Conservation (phyloP, 2,797 vertebrate species). For the Avahi laniger region DNA sequence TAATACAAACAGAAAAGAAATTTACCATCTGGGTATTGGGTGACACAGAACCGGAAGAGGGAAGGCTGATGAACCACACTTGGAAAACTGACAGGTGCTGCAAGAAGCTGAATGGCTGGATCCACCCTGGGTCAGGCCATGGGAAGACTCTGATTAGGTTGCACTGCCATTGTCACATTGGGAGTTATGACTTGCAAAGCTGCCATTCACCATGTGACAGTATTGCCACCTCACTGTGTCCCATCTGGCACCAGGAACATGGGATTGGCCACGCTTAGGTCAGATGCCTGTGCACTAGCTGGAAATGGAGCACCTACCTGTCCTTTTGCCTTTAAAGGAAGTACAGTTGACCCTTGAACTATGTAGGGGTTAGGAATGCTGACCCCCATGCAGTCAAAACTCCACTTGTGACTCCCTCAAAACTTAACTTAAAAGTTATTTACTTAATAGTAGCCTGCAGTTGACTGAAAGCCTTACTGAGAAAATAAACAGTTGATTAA, state of each 20-base stretch:
- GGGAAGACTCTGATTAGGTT: neutral
- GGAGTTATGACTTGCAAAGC: neutral
- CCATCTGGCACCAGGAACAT: neutral
- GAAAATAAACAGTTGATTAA: neutral
- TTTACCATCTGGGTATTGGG: neutral
- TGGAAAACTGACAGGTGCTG: neutral
- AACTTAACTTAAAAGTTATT: neutral
- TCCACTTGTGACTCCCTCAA: neutral
- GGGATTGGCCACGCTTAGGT: neutral
- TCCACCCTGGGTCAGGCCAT: neutral
- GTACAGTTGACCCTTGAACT: neutral
- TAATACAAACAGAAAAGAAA: neutral
- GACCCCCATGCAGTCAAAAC: neutral
- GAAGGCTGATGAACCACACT: neutral
- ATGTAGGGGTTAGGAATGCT: neutral
- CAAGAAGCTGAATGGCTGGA: neutral
- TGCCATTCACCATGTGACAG: neutral
- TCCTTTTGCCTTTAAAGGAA: neutral
- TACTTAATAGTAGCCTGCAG: neutral
- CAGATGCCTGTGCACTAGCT: neutral
- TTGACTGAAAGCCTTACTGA: neutral
- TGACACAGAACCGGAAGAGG: neutral
- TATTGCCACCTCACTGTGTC: neutral
- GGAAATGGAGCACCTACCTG: neutral
- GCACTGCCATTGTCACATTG: neutral